Base-by-base conservation (phyloP, 2,888 invertebrate genomes). In the Lasioglossum pauxillum region DNA sequence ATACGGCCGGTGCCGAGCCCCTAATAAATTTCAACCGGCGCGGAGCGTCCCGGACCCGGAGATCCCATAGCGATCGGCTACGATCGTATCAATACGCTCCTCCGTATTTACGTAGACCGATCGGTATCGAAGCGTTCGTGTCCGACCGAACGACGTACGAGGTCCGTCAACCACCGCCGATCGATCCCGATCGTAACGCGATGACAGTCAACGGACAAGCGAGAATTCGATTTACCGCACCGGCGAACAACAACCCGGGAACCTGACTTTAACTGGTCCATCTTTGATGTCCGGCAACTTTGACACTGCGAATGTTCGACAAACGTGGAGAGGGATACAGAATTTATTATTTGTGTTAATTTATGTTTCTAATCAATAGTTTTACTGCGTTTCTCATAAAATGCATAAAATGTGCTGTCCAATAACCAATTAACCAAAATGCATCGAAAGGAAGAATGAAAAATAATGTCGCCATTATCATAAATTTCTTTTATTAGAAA, bases 91-190 rank as follows among this genome's bases (percentile, higher is more conserved):
- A 53, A 31, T 46, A 64, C 64, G 16, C 73, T 46, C 44, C 87
- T 83, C 85, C 80, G 80, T 87, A 86, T 87, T 87, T 86, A 87
- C 87, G 87, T 64, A 86, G 75, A 76, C 38, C 80, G 85, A 86
- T 87, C 83, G 80, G 60, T 76, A 87, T 81, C 83, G 67, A 23
- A 23, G 44, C 67, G 67, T 57, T 14, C 75, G 79, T 75, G 83
- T 83, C 79, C 83, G 57, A 31, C 27, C 71, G 53, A 79, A 60
- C 86, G 78, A 78, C 82, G 75, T 73, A 64, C 77, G 38, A 41
- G 64, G 38, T 71, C 46, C 74, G 77, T 69, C 77, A 67, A 77
- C 77, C 64, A 76, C 41, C 53, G 10, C 3, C 31, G 64, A 64
- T 64, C 46, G 46, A 35, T 46, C 57, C 74, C 74, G 74, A 44